phyloP scores from a whole-genome alignment of 1,140 invertebrate species.

The Drosophila pallidifrons region DNA sequence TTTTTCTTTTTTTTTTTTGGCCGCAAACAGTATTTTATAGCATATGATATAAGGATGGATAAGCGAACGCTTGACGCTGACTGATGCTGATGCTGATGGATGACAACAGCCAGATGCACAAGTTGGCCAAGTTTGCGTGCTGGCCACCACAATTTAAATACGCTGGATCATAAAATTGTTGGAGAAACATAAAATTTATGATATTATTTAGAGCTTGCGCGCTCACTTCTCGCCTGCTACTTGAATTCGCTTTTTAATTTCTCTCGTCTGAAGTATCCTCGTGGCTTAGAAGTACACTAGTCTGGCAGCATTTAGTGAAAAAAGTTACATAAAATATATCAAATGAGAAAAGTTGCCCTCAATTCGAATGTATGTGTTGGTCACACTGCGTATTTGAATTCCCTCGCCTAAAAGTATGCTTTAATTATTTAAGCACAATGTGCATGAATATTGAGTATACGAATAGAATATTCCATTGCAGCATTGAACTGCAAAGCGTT shows the following conservation, averaged over 20 bases:
- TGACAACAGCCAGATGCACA: slow-evolving; percentile 10
- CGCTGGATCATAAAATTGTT: background rate
- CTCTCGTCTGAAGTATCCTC: background rate
- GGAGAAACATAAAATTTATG: background rate
- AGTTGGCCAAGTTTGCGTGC: background rate
- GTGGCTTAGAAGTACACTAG: background rate
- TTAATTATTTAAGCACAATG: slow-evolving; percentile 12
- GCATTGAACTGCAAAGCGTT: background rate
- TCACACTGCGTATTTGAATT: slow-evolving; percentile 17
- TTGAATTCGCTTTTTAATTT: slow-evolving; percentile 4
- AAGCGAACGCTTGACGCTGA: slow-evolving; percentile 56
- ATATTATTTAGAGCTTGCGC: background rate
- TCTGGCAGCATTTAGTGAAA: background rate
- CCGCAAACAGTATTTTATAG: background rate
- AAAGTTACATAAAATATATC: background rate
- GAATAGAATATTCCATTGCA: background rate
- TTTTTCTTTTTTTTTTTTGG: slow-evolving; percentile 10
- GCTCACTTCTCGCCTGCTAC: background rate
- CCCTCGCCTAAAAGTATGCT: slow-evolving; percentile 33
- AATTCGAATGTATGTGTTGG: background rate
- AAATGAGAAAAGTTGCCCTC: background rate
- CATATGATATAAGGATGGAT: slow-evolving; percentile 29
- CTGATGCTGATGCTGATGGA: slow-evolving; percentile 62
- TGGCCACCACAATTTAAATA: background rate
- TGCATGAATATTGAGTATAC: background rate